Base-by-base conservation (phyloP, 2,888 invertebrate species). In the Homarus gammarus region DNA sequence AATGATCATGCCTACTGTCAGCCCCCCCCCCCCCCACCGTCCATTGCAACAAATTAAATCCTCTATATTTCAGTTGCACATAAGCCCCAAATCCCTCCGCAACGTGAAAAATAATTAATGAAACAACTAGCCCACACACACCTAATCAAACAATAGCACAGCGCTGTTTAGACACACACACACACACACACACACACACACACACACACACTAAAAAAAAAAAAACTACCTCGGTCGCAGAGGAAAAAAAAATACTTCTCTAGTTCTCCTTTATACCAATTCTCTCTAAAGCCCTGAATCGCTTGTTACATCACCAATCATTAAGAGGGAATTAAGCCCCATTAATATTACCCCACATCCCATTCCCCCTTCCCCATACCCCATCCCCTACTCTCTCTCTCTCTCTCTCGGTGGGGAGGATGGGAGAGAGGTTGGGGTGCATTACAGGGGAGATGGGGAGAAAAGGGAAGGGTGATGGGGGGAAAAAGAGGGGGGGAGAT, bases 261-360 rank as follows among this genome's bases (percentile, higher is more conserved):
- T n/a, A n/a, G n/a, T 49, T 64, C 84, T 44, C 44, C 77, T 77
- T 68, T 64, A 72, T 83, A 72, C 49, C 83, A 83, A 83, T 83
- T 72, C 38, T 33, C 64, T 31, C 40, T 38, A 85, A 68, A 77
- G 61, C 72, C 40, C 38, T 38, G 81, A 87, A 87, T 87, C 81
- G 87, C 79, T 72, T 38, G 81, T 27, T 31, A 56, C 84, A 85
- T 61, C 84, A 51, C 61, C 31, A 36, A 49, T 56, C 79, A 44
- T 73, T 61, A 79, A 86, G 79, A 44, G 70, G 36, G 73, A 87
- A 87, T 87, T 87, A 72, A 77, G 56, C 49, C 72, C 27, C 87
- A 87, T 87, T 87, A 87, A 81, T 87, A 87, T 85, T n/a, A n/a
- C n/a, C n/a, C n/a, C n/a, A 68, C n/a, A 68, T 56, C 49, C n/a